Evolutionary conservation across 1,140 invertebrate species (phyloP).

Genomic region (Cotesia typhae): DNA sequence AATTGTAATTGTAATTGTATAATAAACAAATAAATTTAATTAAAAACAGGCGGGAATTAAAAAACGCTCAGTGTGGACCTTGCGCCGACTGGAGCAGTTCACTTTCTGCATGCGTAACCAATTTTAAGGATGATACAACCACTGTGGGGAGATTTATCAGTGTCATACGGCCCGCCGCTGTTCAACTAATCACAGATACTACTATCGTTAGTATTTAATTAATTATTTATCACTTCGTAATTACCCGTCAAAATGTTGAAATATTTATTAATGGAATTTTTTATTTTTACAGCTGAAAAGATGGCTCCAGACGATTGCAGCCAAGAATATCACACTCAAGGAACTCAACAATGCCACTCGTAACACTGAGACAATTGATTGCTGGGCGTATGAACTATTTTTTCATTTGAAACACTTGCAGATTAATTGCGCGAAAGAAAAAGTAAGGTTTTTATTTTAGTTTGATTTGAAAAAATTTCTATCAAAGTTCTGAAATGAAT

Average conservation of each 20-base stretch:
- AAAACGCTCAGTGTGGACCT: constrained; percentile 46
- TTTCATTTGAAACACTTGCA: constrained; percentile 57
- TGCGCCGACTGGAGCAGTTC: constrained; percentile 47
- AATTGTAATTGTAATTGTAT: not conserved
- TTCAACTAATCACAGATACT: constrained; percentile 56
- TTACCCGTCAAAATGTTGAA: not conserved
- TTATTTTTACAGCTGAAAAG: constrained; percentile 50
- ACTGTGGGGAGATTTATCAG: constrained; percentile 49
- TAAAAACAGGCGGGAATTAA: constrained; percentile 35
- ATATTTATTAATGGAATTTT: constrained; percentile 6
- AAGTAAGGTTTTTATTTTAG: constrained; percentile 41
- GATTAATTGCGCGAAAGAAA: constrained; percentile 46
- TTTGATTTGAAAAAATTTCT: too few species aligned
- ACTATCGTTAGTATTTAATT: constrained; percentile 45
- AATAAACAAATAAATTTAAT: not conserved
- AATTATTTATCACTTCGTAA: not conserved
- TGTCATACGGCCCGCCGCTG: constrained; percentile 49
- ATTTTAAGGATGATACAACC: constrained; percentile 48
- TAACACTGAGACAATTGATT: constrained; percentile 55
- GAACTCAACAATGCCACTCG: constrained; percentile 48
- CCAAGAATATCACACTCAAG: constrained; percentile 32
- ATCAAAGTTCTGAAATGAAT: too few species aligned
- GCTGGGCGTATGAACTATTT: constrained; percentile 59
- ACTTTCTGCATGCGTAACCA: constrained; percentile 39
- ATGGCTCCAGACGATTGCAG: constrained; percentile 52